Evolutionary conservation across 2,888 invertebrate genomes (phyloP).

Genomic region (Tenthredo amoena): DNA sequence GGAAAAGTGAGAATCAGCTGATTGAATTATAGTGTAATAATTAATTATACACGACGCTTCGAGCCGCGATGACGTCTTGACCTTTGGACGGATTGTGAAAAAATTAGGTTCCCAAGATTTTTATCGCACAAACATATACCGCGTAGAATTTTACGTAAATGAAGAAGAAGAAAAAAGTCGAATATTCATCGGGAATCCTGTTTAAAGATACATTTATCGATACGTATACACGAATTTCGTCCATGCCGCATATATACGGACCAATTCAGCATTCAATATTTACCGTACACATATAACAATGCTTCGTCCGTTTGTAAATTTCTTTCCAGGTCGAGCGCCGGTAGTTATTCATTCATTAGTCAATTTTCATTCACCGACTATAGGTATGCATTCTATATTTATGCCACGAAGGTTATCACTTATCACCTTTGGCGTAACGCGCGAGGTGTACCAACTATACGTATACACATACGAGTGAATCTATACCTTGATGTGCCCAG

Average conservation of each 20-base stretch:
- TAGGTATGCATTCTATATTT: not conserved
- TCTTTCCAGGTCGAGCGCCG: not conserved
- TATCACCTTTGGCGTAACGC: constrained; percentile 5
- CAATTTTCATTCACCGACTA: not conserved
- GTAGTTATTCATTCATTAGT: not conserved
- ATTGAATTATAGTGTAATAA: not conserved
- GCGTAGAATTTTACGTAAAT: not conserved
- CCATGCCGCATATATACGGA: not conserved
- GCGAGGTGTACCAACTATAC: not conserved
- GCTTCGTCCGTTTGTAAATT: not conserved
- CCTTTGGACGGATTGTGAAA: not conserved
- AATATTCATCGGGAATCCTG: not conserved
- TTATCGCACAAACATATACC: not conserved
- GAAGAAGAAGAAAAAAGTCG: not conserved
- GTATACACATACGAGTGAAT: not conserved
- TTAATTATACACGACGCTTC: not conserved
- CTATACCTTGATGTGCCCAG: not conserved
- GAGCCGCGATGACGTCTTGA: not conserved
- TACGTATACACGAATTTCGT: not conserved
- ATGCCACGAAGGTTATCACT: constrained; percentile 14
- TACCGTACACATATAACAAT: not conserved
- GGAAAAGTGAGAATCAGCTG: not conserved
- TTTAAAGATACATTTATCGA: not conserved
- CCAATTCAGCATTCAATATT: not conserved
- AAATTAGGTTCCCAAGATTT: not conserved